Evolutionary conservation across 2,888 invertebrate species (phyloP).

Genomic region (Hanleya hanleyi): DNA sequence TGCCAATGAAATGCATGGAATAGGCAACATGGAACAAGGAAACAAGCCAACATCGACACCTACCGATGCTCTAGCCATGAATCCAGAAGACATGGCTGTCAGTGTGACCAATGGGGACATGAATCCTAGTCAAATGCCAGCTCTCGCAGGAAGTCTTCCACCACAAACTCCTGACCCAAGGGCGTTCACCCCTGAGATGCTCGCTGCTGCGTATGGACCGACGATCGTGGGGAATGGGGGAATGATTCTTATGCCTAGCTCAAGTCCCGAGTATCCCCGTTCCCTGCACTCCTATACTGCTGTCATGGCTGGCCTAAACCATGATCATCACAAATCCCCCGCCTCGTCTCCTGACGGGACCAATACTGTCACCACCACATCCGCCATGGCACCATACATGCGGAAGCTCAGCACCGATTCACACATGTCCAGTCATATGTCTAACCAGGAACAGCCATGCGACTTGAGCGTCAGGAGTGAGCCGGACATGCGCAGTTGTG

Average conservation of each 20-base stretch:
- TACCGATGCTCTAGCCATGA: neutral
- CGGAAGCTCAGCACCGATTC: slow-evolving; percentile 60
- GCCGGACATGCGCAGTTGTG: neutral
- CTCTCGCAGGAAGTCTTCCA: neutral
- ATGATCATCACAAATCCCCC: neutral
- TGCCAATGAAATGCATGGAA: slow-evolving; percentile 12
- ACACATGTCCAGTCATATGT: slow-evolving; percentile 46
- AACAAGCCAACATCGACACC: slow-evolving; percentile 17
- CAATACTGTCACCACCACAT: neutral
- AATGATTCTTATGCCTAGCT: neutral
- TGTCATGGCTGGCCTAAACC: neutral
- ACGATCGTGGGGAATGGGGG: neutral
- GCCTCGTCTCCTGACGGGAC: slow-evolving; percentile 12
- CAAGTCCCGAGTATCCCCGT: neutral
- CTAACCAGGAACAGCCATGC: slow-evolving; percentile 35
- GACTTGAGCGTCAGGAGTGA: slow-evolving; percentile 18
- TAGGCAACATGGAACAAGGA: slow-evolving; percentile 2
- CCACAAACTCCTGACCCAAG: neutral
- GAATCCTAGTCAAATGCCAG: neutral
- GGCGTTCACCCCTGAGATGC: slow-evolving; percentile 1
- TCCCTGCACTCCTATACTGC: neutral
- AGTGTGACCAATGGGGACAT: slow-evolving; percentile 50
- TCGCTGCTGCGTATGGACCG: neutral
- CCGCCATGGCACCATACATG: neutral
- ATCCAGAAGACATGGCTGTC: slow-evolving; percentile 41